Conservation (phyloP, 2,888 invertebrate species). For the Calliopum simillimum region DNA sequence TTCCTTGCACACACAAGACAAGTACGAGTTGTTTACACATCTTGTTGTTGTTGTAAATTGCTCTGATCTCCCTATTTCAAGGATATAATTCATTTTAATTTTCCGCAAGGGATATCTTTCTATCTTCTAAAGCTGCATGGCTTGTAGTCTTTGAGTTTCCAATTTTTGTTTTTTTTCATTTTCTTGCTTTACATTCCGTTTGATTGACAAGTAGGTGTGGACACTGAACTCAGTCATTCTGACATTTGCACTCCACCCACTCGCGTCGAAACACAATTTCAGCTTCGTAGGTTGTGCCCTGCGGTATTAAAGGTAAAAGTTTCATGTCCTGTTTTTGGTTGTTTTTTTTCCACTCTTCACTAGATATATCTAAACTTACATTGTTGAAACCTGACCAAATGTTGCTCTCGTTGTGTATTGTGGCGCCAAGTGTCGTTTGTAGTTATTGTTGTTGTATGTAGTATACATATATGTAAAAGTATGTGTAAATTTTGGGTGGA, state of each 20-base stretch:
- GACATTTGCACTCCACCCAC: slow-evolving; percentile 63
- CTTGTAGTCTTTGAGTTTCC: too few relatives aligned
- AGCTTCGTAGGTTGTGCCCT: slow-evolving; percentile 57
- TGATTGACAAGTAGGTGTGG: slow-evolving; percentile 65
- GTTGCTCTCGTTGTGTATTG: slow-evolving; percentile 3
- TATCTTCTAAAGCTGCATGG: background rate
- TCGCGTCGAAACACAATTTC: slow-evolving; percentile 43
- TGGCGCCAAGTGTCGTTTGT: slow-evolving; percentile 5
- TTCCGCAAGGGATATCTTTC: slow-evolving; percentile 22
- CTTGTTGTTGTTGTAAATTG: background rate
- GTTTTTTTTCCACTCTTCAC: slow-evolving; percentile 14
- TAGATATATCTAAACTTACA: background rate
- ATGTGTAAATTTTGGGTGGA: background rate
- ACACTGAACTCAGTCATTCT: slow-evolving; percentile 65
- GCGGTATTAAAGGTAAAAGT: slow-evolving; percentile 58
- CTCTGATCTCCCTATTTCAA: background rate
- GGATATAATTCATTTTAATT: slow-evolving; percentile 27
- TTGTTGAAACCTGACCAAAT: slow-evolving; percentile 26
- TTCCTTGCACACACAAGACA: background rate
- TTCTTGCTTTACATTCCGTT: slow-evolving; percentile 34
- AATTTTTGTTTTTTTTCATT: background rate
- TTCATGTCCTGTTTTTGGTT: slow-evolving; percentile 43
- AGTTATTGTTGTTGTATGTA: background rate
- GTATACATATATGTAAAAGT: slow-evolving; percentile 2
- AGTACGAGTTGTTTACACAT: too few relatives aligned